Base-by-base conservation (phyloP, 2,797 vertebrate species). In the Coranthus polyacanthus region DNA sequence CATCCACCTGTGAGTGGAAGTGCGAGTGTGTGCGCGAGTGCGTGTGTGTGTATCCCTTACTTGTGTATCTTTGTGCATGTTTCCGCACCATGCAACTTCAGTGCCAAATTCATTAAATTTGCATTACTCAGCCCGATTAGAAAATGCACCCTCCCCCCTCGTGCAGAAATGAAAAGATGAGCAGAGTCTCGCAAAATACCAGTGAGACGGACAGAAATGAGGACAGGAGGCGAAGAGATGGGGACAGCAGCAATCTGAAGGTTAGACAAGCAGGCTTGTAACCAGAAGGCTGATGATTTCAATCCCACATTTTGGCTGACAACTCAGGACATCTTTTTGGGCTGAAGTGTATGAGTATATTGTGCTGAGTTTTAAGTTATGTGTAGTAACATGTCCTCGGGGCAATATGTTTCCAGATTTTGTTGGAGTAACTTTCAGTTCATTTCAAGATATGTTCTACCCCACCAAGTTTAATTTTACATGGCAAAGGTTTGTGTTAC, bases 81-180 rank as follows among this genome's bases (percentile, higher is more conserved):
- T 56, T 68, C 58, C 54, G 56, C 56, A 68, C 44, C 60, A 39
- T 51, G 65, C 12, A 1, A 50, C 63, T 59, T 21, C 24, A 8
- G 60, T 76, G 85, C 82, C 80, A 88, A 81, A 85, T 88, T 83
- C 88, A 86, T 87, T 88, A 86, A 82, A 79, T 78, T 58, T 90
- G 78, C 77, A 87, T 87, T 83, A 83, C 75, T 84, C 73, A 82
- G 72, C 65, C 81, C 54, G 67, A 82, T 87, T 85, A 81, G 69
- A 78, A 84, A 81, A 70, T 49, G 68, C 15, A 1, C 61, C 59
- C 43, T 65, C 52, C 67, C 79, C n/a, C 71, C 66, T 79, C 82
- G 82, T 54, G 61, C 60, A 79, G 75, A 53, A 53, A 81, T 79
- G 65, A 78, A 73, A 78, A 76, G 71, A 78, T 75, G 82, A 85